Conservation (phyloP, 2,113 vertebrate genomes). For the Tricholaema leucomelas region DNA sequence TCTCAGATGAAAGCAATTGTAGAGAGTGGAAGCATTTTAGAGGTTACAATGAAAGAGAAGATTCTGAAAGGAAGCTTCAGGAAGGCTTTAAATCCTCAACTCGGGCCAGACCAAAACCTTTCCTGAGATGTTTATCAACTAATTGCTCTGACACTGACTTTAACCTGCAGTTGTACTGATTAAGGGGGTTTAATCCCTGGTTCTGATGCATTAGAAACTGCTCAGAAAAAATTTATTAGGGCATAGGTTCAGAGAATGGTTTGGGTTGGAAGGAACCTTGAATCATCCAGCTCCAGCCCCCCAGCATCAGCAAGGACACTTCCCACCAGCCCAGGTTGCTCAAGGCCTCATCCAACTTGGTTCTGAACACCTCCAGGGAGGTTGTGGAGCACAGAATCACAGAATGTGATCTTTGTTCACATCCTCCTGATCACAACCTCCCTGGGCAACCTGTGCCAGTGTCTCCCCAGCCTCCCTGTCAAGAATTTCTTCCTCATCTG, state of each 20-base stretch:
- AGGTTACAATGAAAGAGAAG: not conserved
- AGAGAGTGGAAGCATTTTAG: not conserved
- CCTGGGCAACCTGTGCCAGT: too few species aligned
- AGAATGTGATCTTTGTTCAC: too few species aligned
- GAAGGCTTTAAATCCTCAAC: not conserved
- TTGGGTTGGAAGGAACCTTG: too few species aligned
- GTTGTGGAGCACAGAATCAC: too few species aligned
- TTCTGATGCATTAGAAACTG: not conserved
- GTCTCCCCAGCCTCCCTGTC: too few species aligned
- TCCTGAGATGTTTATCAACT: not conserved
- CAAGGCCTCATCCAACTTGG: too few species aligned
- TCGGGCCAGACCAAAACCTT: not conserved
- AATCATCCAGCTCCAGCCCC: too few species aligned
- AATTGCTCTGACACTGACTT: not conserved
- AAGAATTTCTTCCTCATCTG: too few species aligned
- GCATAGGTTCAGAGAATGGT: not conserved
- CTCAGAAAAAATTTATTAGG: not conserved
- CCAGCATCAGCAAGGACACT: too few species aligned
- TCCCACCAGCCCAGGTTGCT: too few species aligned
- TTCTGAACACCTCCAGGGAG: too few species aligned
- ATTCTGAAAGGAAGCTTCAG: not conserved
- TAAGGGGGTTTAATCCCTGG: not conserved
- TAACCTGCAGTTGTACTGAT: not conserved
- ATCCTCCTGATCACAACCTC: too few species aligned
- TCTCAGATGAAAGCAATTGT: not conserved